Percentiles rank a stretch among this genome's conserved stretches.
Evolutionary conservation across 2,888 invertebrate genomes (phyloP).

Genomic region (Plebejus melissa): DNA sequence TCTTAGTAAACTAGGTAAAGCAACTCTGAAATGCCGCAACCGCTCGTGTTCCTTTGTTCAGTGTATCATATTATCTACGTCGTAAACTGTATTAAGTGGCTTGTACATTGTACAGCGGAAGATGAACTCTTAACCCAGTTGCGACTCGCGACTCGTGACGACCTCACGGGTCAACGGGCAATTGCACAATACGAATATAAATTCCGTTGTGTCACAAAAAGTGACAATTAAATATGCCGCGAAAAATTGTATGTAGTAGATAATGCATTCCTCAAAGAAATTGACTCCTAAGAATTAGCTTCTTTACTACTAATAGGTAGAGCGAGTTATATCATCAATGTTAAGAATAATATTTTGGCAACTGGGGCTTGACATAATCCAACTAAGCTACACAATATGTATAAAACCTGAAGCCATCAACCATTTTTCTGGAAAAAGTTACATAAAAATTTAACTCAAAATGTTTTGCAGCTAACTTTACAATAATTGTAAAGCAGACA

Average conservation of each 20-base stretch:
- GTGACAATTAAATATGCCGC: background rate
- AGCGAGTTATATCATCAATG: too few species aligned
- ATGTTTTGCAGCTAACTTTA: background rate
- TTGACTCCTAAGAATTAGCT: too few species aligned
- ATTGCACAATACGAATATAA: conserved; percentile 10
- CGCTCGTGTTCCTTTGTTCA: background rate
- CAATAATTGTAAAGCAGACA: background rate
- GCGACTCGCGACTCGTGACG: background rate
- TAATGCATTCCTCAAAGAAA: too few species aligned
- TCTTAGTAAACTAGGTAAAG: background rate
- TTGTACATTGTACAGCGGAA: background rate
- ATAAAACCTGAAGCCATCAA: too few species aligned
- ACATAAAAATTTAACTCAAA: background rate
- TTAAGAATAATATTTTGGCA: too few species aligned
- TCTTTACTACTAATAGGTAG: too few species aligned
- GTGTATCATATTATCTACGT: background rate
- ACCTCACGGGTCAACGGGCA: conserved; percentile 7
- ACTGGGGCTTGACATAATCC: too few species aligned
- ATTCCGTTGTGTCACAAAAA: background rate
- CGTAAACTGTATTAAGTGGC: background rate
- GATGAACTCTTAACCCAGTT: conserved; percentile 12
- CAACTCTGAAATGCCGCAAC: background rate
- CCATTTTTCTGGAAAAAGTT: background rate
- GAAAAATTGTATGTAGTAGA: background rate
- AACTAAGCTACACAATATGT: too few species aligned